Base-by-base conservation (phyloP, 2,113 vertebrate species). In the Platycercus adscitus region DNA sequence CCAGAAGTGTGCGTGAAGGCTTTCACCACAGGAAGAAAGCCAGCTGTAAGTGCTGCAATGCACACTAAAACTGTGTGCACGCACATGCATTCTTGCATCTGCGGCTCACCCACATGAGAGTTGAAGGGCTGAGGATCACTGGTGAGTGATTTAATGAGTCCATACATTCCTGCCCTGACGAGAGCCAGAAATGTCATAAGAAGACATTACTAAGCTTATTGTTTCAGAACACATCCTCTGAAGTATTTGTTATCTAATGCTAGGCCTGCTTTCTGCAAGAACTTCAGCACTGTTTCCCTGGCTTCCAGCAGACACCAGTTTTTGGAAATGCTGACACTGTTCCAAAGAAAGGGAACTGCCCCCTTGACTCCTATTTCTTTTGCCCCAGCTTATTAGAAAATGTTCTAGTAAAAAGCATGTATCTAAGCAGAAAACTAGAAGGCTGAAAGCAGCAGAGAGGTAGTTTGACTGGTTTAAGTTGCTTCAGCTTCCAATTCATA, bases 11-110 rank as follows among this genome's bases (percentile, higher is more conserved):
- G 44, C 6, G 0, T 43, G 93, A 39, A 84, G 78, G 71, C 82
- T 92, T 91, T 85, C 80, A 91, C 85, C 95, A 91, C 88, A 96
- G 86, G 90, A 95, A 93, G 92, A 91, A 78, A 83, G 71, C 5
- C 90, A 93, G 85, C 88, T 70, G 26, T 43, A 39, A 64, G 89
- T 46, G 65, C 89, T 1, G 0, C 5, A 9, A 41, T 16, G 17
- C 83, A 60, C 70, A 63, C 65, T 19, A 20, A 46, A 50, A 31
- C 35, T 12, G 87, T 31, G 71, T 1, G 20, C 26, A 15, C 2
- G 2, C 88, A 91, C 69, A 52, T 90, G 96, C 79, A 4, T 70
- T 60, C 92, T 81, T 52, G 87, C 2, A n/a, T 73, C 82, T 77
- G 88, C 82, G 64, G 2, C 84, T 81, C 55, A 31, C 82, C 81